Evolutionary conservation across 2,797 vertebrate genomes (phyloP).

Genomic region (Ibycter americanus): DNA sequence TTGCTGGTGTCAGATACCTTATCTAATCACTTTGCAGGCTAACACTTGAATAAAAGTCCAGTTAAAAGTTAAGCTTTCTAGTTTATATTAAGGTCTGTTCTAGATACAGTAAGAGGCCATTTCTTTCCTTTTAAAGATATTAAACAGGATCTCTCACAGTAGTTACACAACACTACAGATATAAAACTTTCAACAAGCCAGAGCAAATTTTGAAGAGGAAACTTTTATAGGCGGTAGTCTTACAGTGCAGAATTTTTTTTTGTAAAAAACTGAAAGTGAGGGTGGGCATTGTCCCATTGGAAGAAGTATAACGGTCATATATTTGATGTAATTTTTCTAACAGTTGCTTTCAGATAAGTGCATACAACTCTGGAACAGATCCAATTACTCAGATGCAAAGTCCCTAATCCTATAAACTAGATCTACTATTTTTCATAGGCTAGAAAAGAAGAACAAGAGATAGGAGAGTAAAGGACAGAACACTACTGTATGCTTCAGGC

Average conservation of each 20-base stretch:
- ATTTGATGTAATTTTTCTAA: not conserved
- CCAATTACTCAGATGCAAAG: not conserved
- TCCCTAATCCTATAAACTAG: not conserved
- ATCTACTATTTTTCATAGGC: not conserved
- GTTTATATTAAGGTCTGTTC: not conserved
- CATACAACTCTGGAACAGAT: not conserved
- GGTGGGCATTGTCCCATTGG: not conserved
- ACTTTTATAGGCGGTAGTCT: not conserved
- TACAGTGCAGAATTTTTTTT: not conserved
- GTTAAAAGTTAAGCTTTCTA: not conserved
- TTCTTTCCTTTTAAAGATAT: not conserved
- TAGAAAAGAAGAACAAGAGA: not conserved
- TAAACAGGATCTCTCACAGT: not conserved
- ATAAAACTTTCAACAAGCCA: not conserved
- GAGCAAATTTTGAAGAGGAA: not conserved
- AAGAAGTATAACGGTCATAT: not conserved
- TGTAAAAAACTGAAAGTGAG: not conserved
- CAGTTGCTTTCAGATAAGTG: not conserved
- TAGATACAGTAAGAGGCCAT: not conserved
- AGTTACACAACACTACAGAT: not conserved
- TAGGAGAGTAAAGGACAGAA: not conserved
- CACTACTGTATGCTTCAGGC: not conserved
- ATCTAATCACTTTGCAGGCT: not conserved
- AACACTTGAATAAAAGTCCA: not conserved
- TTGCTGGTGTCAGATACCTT: not conserved